Conservation (phyloP, 2,797 vertebrate species). For the Novumbra hubbsi region DNA sequence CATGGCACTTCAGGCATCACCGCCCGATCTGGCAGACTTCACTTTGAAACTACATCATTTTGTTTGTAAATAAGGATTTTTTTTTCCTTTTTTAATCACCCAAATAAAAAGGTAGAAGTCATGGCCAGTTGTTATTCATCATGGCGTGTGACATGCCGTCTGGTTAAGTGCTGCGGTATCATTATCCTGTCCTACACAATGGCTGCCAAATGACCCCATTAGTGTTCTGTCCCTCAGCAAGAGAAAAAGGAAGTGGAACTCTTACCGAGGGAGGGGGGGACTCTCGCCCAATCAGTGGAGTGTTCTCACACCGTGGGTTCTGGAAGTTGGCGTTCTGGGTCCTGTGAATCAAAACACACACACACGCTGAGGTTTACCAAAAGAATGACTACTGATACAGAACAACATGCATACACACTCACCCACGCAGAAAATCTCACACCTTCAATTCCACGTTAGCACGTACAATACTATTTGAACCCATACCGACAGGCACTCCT, state of each 20-base stretch:
- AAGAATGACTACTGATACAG: background rate
- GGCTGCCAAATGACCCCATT: slow-evolving; percentile 37
- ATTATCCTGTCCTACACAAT: slow-evolving; percentile 15
- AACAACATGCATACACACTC: background rate
- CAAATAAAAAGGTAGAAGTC: too few relatives aligned
- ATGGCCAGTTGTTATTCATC: background rate
- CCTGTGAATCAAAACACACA: slow-evolving; percentile 70
- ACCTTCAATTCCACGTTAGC: background rate
- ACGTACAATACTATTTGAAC: background rate
- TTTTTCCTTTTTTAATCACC: background rate
- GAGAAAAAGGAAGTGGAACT: slow-evolving; percentile 38
- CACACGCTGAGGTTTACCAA: slow-evolving; percentile 22
- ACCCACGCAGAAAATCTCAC: background rate
- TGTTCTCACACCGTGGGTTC: slow-evolving; percentile 98
- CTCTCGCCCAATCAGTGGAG: slow-evolving; percentile 95
- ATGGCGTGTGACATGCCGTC: background rate
- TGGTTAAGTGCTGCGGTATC: background rate
- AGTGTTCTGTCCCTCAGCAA: background rate
- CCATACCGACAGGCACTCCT: slow-evolving; percentile 17
- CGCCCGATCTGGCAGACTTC: background rate
- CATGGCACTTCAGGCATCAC: background rate
- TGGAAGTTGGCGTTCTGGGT: slow-evolving; percentile 98
- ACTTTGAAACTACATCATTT: background rate
- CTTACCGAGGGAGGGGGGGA: slow-evolving; percentile 98
- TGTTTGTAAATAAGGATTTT: too few relatives aligned